Evolutionary conservation across 1,140 invertebrate genomes (phyloP), one percentile per base, ranked within the genome.

Genomic region (Drosophila gunungcola): DNA sequence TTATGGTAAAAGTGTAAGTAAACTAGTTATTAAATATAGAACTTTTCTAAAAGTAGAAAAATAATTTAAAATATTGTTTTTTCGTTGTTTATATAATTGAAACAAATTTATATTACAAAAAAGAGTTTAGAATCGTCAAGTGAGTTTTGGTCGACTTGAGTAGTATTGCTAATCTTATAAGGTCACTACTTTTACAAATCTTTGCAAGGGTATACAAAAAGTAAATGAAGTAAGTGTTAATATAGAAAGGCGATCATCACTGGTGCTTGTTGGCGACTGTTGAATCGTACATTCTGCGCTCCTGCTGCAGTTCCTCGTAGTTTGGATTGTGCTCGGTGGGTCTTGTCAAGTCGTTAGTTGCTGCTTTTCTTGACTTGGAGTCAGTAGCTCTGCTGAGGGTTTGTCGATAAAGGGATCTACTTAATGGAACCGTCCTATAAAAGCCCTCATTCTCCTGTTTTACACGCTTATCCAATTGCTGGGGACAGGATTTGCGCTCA

Each of bases 1-100:
- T 25, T 25, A 2, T 38, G 12, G 1, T 52, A 52, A 3, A 11
- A 6, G 12, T 60, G 7, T 63, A 65, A 64, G 25, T 39, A 32
- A 38, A 25, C n/a, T 10, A 13, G n/a, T 16, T 27, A 29, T n/a
- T 29, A 46, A 29, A 36, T 27, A 29, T n/a, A 21, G 38, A 29
- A 36, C 1, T 32, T 10, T 29, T 32, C 36, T 27, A 39, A 36
- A 39, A 3, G 3, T 3, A 38, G 36, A 11, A 11, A 38, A 38
- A 11, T 5, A 38, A 11, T 38, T 1, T 38, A 11, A 38, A 38
- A 38, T 38, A 38, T 32, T 10, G 39, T 39, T 25, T 11, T 25
- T 13, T 4, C 7, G 29, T 5, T 32, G 5, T 6, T 32, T 32
- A 7, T 32, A 32, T 32, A 6, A 32, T 32, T 32, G 29, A 32